Conservation (phyloP, 2,797 vertebrate genomes). For the Carcharodon carcharias region DNA sequence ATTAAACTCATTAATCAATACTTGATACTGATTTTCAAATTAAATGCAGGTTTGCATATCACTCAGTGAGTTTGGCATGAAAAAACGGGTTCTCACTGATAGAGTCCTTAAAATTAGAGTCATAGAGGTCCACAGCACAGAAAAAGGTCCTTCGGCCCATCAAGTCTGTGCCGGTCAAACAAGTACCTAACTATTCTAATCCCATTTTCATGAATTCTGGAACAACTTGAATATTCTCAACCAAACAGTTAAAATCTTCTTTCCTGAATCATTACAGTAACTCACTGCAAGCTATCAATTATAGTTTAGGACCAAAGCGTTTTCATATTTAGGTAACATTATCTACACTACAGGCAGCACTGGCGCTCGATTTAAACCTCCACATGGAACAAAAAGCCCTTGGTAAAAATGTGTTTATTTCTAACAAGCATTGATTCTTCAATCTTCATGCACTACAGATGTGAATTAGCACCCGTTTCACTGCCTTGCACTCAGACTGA, state of each 20-base stretch:
- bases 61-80: background rate
- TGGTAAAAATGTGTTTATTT: background rate
- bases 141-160: too few species aligned
- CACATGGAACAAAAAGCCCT: constrained; percentile 7
- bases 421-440: background rate
- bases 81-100: background rate
- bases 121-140: too few species aligned
- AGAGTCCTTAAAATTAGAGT: background rate
- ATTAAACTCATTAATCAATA: background rate
- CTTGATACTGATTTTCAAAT: background rate
- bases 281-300: background rate
- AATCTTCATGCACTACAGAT: background rate
- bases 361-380: background rate
- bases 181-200: too few species aligned
- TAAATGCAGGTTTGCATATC: background rate
- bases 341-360: background rate
- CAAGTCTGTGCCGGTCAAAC: too few species aligned
- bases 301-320: background rate
- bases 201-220: too few species aligned
- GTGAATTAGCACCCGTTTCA: constrained; percentile 23
- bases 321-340: background rate
- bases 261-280: background rate
- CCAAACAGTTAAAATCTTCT: background rate
- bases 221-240: background rate
- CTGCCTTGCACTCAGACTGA: background rate